phyloP scores from a whole-genome alignment of 2,888 invertebrate genomes.

The Dicycla oo region DNA sequence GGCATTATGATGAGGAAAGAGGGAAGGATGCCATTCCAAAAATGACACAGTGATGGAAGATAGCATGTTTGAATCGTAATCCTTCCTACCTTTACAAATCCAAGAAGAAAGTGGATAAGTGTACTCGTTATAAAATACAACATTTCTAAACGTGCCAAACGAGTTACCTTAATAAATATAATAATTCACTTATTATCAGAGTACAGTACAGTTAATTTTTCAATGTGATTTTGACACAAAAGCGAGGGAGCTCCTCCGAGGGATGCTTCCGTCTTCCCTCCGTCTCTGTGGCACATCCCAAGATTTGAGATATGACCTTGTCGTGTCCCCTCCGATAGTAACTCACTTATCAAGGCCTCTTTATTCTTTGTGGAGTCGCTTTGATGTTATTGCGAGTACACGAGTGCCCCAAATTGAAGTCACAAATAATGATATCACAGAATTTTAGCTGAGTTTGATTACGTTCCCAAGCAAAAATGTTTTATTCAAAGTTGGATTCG shows the following conservation, averaged over 20 bases:
- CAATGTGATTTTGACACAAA: constrained; percentile 82
- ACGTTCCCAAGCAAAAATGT: constrained; percentile 40
- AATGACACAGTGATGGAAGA: not conserved
- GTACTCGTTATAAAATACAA: not conserved
- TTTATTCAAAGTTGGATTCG: constrained; percentile 31
- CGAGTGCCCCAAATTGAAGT: constrained; percentile 56
- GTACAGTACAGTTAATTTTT: constrained; percentile 67
- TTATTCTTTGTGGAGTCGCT: constrained; percentile 62
- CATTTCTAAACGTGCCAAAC: constrained; percentile 13
- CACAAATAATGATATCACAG: constrained; percentile 52
- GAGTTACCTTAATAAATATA: constrained; percentile 31
- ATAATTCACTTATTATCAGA: constrained; percentile 45
- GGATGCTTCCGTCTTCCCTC: constrained; percentile 64
- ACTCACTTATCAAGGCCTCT: constrained; percentile 70
- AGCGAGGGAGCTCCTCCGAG: constrained; percentile 63
- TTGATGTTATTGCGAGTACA: constrained; percentile 69
- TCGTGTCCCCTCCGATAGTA: constrained; percentile 68
- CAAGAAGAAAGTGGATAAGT: not conserved
- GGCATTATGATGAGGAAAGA: too few relatives aligned
- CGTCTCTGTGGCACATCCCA: constrained; percentile 57
- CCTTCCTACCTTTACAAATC: not conserved
- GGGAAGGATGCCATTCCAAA: not conserved
- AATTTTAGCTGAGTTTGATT: constrained; percentile 58
- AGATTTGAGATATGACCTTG: constrained; percentile 78
- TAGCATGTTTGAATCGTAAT: not conserved